Evolutionary conservation across 2,888 invertebrate genomes (phyloP), one percentile per base, ranked within the genome.

Genomic region (Hipparchia semele): DNA sequence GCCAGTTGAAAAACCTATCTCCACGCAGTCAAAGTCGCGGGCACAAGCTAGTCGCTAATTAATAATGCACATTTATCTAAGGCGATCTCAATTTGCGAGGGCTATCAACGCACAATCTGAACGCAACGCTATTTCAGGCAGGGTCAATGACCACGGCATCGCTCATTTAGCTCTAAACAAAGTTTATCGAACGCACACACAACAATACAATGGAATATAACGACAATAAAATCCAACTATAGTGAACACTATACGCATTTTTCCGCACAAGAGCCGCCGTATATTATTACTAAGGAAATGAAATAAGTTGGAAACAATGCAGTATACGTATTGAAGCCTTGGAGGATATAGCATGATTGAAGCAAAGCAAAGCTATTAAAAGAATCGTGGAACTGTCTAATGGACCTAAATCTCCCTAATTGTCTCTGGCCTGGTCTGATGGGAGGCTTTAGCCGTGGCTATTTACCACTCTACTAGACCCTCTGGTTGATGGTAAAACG

Each of bases 141-240:
- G 82, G 90, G 89, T 90, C 90, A 87, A 87, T 82, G 89, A 80
- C 86, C 92, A 80, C 80, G 80, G 85, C 90, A 90, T 90, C 90
- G 90, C 89, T 89, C 91, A 88, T 91, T 91, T 91, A 87, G 89
- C 89, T 86, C 88, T 89, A 91, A 91, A 91, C 91, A 92, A 91
- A 89, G 90, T 91, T 91, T 92, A 92, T 91, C 90, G 91, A 89
- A 90, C 91, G 89, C 82, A 85, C 80, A 83, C 83, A 83, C 82
- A 81, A 86, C 82, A 81, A 87, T 83, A 91, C 90, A 89, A 91
- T 89, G 85, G 87, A 83, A 81, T 82, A 83, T 82, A 83, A 80
- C 77, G 87, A 90, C 86, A 89, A 87, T 89, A 89, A 69, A 69
- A 61, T 13, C 60, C 60, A 46, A 45, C 67, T 68, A 68, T 72